These are phyloP conservation scores for Phenganax stokvisi DNA, from an alignment of 92 coral and sea anemone genomes.

Conservation along the genomic window DNA sequence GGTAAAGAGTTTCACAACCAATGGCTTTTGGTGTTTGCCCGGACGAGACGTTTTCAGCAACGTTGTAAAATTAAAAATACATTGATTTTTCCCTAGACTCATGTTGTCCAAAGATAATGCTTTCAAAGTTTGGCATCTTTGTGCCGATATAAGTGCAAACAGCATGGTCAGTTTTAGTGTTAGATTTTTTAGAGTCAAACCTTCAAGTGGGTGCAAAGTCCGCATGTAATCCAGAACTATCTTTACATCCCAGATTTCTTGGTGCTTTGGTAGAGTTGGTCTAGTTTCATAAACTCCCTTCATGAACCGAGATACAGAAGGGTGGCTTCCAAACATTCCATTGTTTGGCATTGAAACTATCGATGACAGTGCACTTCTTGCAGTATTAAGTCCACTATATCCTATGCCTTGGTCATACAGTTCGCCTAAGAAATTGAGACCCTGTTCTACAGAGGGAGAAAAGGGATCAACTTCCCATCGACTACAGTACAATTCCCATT, in stretches of 20 bases:
- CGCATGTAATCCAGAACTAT: conserved; percentile 17
- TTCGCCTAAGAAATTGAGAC: neutral
- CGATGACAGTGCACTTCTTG: conserved; percentile 23
- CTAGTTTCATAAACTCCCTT: conserved; percentile 40
- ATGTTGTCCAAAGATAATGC: conserved; percentile 31
- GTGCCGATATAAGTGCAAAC: conserved; percentile 35
- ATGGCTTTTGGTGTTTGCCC: conserved; percentile 31
- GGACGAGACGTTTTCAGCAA: conserved; percentile 36
- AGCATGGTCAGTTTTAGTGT: conserved; percentile 45
- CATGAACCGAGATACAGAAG: conserved; percentile 26
- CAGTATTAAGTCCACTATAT: conserved; percentile 23
- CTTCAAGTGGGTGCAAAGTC: conserved; percentile 27
- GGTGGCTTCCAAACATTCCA: conserved; percentile 19
- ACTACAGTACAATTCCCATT: no score
- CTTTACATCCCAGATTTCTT: conserved; percentile 38
- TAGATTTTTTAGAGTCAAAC: conserved; percentile 20
- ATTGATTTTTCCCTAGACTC: conserved; percentile 23
- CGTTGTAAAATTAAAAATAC: conserved; percentile 26
- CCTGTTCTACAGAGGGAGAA: conserved; percentile 4
- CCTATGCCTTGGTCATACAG: conserved; percentile 18
- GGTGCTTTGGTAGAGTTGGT: conserved; percentile 32
- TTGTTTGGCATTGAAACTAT: neutral
- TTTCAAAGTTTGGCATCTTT: conserved; percentile 41
- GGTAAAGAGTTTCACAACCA: conserved; percentile 42
- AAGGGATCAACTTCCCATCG: conserved; percentile 23